Conservation (phyloP, 1,140 invertebrate genomes). For the Drusus annulatus region DNA sequence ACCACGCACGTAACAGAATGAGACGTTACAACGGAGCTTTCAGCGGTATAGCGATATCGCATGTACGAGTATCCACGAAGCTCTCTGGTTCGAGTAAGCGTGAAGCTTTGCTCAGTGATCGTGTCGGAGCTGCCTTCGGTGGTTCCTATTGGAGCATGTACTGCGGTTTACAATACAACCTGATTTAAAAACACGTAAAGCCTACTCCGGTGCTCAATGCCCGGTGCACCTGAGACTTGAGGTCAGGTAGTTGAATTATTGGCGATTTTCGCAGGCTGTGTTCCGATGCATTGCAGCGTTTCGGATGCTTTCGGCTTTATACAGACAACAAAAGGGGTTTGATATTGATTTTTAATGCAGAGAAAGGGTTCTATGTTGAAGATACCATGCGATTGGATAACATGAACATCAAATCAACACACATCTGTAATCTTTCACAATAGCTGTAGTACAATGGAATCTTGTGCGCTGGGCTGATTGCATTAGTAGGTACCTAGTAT, state of each 20-base stretch:
- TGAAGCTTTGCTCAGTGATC: neutral
- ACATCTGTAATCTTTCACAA: too few relatives aligned
- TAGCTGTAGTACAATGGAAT: too few relatives aligned
- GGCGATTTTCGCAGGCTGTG: neutral
- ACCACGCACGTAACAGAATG: neutral
- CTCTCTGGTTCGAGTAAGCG: neutral
- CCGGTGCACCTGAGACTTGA: neutral
- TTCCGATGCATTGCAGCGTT: neutral
- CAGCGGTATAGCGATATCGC: too few relatives aligned
- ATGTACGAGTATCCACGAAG: neutral
- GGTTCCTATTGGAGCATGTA: constrained; percentile 33
- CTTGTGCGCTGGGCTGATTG: too few relatives aligned
- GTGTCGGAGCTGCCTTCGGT: constrained; percentile 28
- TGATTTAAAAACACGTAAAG: constrained; percentile 32
- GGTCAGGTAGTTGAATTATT: constrained; percentile 12
- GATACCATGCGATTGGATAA: neutral
- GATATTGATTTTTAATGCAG: neutral
- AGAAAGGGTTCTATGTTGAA: neutral
- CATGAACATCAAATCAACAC: too few relatives aligned
- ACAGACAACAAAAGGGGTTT: neutral
- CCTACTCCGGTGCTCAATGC: neutral
- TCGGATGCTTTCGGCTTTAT: constrained; percentile 2
- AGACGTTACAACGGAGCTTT: neutral
- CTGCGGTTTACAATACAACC: constrained; percentile 41
- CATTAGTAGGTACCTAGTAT: too few relatives aligned